phyloP scores from a whole-genome alignment of 2,888 invertebrate genomes.

The Diaperis boleti region DNA sequence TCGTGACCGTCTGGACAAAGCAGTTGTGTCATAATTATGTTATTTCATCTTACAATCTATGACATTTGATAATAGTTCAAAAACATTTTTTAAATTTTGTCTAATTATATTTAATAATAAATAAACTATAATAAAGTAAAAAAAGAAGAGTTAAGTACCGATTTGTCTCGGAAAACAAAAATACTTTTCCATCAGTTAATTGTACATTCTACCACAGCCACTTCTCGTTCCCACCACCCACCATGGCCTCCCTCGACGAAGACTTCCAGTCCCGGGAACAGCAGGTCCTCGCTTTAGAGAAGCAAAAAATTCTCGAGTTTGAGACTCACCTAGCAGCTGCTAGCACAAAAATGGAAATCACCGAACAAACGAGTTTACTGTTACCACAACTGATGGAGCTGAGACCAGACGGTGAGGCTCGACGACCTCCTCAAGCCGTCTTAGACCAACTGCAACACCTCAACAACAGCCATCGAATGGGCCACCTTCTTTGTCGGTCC shows the following conservation, averaged over 20 bases:
- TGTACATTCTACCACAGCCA: conserved; percentile 70
- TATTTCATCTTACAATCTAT: no score
- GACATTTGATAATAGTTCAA: no score
- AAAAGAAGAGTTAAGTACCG: no score
- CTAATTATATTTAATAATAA: no score
- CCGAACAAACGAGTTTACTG: conserved; percentile 88
- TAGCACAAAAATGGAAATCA: conserved; percentile 88
- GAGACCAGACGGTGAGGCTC: conserved; percentile 85
- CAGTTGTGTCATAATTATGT: no score
- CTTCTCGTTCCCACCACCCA: conserved; percentile 79
- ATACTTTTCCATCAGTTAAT: no score
- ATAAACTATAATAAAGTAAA: no score
- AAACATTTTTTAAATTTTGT: no score
- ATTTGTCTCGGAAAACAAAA: no score
- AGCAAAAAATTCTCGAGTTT: conserved; percentile 85
- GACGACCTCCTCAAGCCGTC: conserved; percentile 82
- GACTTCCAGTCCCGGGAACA: conserved; percentile 75
- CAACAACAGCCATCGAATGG: conserved; percentile 84
- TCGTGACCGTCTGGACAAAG: no score
- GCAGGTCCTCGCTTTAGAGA: conserved; percentile 78
- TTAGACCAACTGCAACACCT: conserved; percentile 84
- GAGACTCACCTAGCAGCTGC: conserved; percentile 93
- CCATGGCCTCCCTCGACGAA: conserved; percentile 71
- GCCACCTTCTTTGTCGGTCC: conserved; percentile 88
- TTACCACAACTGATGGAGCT: conserved; percentile 87